Percentiles rank a stretch among this genome's conserved stretches.
phyloP scores from a whole-genome alignment of 1,140 invertebrate species.

The Samia ricini region DNA sequence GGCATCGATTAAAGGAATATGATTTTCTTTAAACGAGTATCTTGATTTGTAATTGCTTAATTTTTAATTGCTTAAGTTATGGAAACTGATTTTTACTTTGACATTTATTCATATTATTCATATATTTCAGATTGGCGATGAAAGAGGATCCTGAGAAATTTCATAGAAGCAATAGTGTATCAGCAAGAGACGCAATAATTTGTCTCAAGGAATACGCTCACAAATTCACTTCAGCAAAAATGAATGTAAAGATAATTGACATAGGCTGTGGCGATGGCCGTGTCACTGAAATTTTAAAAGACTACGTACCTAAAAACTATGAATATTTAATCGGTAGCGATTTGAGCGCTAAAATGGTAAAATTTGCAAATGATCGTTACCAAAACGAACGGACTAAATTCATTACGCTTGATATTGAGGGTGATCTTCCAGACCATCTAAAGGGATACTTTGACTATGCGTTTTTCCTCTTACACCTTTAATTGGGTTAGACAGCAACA shows the following conservation, averaged over 20 bases:
- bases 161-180: conserved; percentile 81
- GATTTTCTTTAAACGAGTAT: too few species aligned
- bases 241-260: conserved; percentile 81
- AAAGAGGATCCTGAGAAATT: conserved; percentile 77
- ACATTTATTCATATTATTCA: too few species aligned
- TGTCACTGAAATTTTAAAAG: conserved; percentile 83
- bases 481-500: conserved; percentile 89
- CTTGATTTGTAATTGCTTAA: too few species aligned
- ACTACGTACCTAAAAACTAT: conserved; percentile 78
- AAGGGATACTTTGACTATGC: conserved; percentile 82
- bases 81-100: too few species aligned
- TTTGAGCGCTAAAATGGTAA: conserved; percentile 84
- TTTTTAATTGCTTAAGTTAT: too few species aligned
- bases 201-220: conserved; percentile 82
- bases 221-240: conserved; percentile 78
- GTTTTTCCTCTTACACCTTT: conserved; percentile 89
- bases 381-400: conserved; percentile 78
- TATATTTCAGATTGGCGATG: conserved; percentile 4
- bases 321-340: conserved; percentile 81
- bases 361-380: conserved; percentile 80
- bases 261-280: conserved; percentile 89
- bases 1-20: too few species aligned
- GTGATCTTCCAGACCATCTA: conserved; percentile 70
- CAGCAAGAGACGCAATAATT: conserved; percentile 82
- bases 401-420: conserved; percentile 82